Conservation (phyloP, 2,888 invertebrate species). For the Luperina nickerlii region DNA sequence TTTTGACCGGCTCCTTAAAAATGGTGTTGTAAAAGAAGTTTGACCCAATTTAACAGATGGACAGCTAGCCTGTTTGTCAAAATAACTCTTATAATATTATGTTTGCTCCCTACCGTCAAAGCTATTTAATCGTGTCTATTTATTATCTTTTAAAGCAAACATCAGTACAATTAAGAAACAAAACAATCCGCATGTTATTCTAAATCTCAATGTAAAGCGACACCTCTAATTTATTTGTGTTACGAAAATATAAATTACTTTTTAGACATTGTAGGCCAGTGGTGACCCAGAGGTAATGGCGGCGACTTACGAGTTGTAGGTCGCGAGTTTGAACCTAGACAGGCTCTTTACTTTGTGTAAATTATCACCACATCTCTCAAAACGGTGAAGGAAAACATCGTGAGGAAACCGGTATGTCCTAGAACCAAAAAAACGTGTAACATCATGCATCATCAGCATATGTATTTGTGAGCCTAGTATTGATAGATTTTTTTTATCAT, state of each 20-base stretch:
- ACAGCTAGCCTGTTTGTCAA: background rate
- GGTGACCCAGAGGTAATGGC: no score
- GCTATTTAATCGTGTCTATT: background rate
- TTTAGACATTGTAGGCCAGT: background rate
- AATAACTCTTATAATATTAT: background rate
- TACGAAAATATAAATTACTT: slow-evolving; percentile 3
- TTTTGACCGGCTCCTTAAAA: background rate
- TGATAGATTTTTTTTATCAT: no score
- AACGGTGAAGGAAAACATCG: no score
- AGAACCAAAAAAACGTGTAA: no score
- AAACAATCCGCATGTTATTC: slow-evolving; percentile 6
- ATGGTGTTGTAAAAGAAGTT: background rate
- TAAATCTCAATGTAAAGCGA: slow-evolving; percentile 13
- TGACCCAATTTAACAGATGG: background rate
- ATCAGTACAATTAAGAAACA: slow-evolving; percentile 10
- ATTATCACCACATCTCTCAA: background rate
- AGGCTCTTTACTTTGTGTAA: background rate
- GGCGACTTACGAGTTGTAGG: background rate
- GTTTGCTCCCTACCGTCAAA: background rate
- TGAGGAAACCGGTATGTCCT: no score
- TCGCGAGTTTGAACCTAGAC: background rate
- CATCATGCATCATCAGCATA: no score
- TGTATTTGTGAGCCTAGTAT: no score
- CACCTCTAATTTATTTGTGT: slow-evolving; percentile 1
- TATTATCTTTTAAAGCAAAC: slow-evolving; percentile 3